Evolutionary conservation across 1,140 invertebrate genomes (phyloP), one percentile per base, ranked within the genome.

Genomic region (Zaprionus camerounensis): DNA sequence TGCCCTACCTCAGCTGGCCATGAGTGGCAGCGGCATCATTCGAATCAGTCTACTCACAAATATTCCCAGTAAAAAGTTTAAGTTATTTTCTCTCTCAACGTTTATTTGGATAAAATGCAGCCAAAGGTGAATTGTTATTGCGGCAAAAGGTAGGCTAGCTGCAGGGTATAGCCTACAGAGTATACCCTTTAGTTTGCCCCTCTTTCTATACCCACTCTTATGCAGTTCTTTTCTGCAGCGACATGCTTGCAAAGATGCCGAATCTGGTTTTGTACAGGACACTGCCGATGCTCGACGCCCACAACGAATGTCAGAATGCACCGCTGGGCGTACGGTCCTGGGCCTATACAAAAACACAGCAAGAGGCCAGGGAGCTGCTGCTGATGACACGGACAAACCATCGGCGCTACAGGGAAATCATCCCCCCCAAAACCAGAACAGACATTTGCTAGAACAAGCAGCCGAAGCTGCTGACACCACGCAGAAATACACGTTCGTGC

Each of bases 301-400:
- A 12, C n/a, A 20, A 3, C 17, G 20, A 51, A 0, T 56, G 20
- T 15, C n/a, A 5, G 22, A 55, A 31, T 41, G 64, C 22, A 22
- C 68, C 36, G 7, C 58, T 20, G 17, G 59, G 5, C 5, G 28
- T 70, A 0, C 15, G 22, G 3, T 58, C 76, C 0, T 7, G 53
- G 15, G 31, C 34, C 7, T 71, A 57, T 5, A 31, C 61, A 3
- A 46, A 34, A 11, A 7, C 46, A 1, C 76, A 78, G 62, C 4
- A 12, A 12, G 61, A 78, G 24, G 53, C 56, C 1, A 7, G 26
- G n/a, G 22, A 61, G 31, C n/a, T 76, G 20, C 38, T 76, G 11
- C 15, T 17, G 11, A 20, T 1, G 4, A 24, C 20, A 0, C 20
- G 7, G n/a, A 17, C 41, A 17, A 46, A 46, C 9, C 41, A 46